Conservation (phyloP, 1,140 invertebrate genomes). For the Drosophila micromelanica region DNA sequence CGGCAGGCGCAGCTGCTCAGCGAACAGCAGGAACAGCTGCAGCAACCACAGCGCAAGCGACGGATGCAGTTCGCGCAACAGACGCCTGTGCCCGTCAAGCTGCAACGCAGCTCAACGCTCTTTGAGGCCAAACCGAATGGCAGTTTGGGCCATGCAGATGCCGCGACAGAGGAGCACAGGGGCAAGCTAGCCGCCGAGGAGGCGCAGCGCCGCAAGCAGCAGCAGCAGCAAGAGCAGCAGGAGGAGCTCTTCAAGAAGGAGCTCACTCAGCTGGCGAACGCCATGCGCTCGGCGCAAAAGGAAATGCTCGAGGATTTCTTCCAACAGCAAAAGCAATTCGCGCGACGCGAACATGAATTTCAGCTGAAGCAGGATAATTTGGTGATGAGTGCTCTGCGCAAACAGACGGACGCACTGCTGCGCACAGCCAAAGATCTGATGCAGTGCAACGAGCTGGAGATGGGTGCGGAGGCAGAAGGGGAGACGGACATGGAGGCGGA, state of each 20-base stretch:
- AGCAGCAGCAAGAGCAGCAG: conserved; percentile 42
- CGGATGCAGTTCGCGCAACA: conserved; percentile 24
- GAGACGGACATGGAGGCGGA: too few relatives aligned
- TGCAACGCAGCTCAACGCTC: conserved; percentile 54
- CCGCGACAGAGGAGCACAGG: conserved; percentile 12
- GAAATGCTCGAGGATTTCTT: conserved; percentile 75
- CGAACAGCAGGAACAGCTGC: conserved; percentile 40
- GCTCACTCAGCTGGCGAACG: conserved; percentile 57
- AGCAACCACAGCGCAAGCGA: conserved; percentile 51
- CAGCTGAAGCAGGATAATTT: conserved; percentile 69
- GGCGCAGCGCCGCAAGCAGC: conserved; percentile 41
- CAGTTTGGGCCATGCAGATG: not conserved
- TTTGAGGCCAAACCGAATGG: conserved; percentile 19
- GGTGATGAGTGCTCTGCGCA: conserved; percentile 66
- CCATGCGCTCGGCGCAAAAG: conserved; percentile 62
- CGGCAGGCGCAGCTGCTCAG: conserved; percentile 54
- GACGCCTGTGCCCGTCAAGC: conserved; percentile 59
- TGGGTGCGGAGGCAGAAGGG: not conserved
- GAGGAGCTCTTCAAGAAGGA: conserved; percentile 60
- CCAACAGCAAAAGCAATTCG: conserved; percentile 66
- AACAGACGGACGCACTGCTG: conserved; percentile 60
- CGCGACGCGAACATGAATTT: conserved; percentile 72
- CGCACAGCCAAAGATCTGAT: conserved; percentile 52
- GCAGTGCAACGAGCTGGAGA: not conserved
- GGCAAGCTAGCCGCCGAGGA: conserved; percentile 37